Conservation (phyloP, 2,797 vertebrate species). For the Poecile montanus region DNA sequence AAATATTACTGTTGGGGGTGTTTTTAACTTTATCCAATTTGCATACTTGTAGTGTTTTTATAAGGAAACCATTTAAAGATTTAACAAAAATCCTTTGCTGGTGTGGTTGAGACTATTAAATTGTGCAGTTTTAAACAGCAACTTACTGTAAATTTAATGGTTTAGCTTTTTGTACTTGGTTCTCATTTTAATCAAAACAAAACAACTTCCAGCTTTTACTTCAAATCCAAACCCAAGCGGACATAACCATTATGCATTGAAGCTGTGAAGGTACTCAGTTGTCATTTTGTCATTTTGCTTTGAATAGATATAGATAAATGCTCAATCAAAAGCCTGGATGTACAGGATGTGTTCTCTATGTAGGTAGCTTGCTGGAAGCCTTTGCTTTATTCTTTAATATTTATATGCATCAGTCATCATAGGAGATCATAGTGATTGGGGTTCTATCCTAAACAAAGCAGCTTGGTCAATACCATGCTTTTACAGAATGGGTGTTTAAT, state of each 20-base stretch:
- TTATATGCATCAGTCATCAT: not conserved
- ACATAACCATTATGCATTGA: not conserved
- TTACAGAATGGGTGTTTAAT: not conserved
- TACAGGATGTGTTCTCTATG: not conserved
- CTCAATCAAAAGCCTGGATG: not conserved
- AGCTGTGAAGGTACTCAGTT: not conserved
- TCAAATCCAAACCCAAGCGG: not conserved
- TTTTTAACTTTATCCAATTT: not conserved
- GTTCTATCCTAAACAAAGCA: not conserved
- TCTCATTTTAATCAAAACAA: conserved; percentile 12
- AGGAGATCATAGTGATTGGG: not conserved
- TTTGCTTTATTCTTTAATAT: not conserved
- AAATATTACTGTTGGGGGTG: not conserved
- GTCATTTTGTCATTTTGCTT: not conserved
- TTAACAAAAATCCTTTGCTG: not conserved
- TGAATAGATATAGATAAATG: not conserved
- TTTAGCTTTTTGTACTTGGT: not conserved
- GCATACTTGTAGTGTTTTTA: not conserved
- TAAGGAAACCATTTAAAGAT: not conserved
- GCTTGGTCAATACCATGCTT: not conserved
- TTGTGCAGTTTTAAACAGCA: not conserved
- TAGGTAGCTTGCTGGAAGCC: not conserved
- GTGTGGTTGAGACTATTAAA: not conserved
- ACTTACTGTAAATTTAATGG: not conserved
- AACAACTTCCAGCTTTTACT: not conserved